Conservation (phyloP, 2,113 vertebrate species). For the Hypocryptadius cinnamomeus region DNA sequence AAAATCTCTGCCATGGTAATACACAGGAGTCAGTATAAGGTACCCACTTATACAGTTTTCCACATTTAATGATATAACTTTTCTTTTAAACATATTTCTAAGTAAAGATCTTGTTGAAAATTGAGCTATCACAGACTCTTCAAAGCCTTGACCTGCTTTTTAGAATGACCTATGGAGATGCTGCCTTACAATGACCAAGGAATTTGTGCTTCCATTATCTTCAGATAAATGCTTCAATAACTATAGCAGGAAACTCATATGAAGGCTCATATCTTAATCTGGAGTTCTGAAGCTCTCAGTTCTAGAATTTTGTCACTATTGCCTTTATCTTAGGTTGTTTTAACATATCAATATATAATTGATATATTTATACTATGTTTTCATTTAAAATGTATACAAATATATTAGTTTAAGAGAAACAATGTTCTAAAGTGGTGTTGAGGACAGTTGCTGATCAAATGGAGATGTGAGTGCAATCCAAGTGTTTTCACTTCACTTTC, state of each 20-base stretch:
- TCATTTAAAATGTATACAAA: neutral
- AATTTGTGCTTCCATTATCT: neutral
- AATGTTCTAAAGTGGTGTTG: neutral
- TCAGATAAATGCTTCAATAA: neutral
- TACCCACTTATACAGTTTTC: neutral
- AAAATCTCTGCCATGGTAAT: neutral
- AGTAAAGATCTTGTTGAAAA: neutral
- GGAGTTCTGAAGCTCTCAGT: neutral
- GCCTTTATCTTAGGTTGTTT: neutral
- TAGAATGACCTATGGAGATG: neutral
- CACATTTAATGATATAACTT: neutral
- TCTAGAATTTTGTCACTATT: neutral
- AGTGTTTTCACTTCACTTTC: neutral
- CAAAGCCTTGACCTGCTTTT: neutral
- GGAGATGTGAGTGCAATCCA: neutral
- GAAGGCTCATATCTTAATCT: neutral
- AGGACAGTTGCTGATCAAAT: neutral
- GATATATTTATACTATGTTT: neutral
- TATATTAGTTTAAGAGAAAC: neutral
- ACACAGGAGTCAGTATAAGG: neutral
- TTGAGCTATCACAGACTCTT: neutral
- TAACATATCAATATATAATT: neutral
- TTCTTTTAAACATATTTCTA: neutral
- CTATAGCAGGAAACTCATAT: neutral
- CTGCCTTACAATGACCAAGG: neutral